Conservation (phyloP, 2,888 invertebrate species). For the Drosophila anceps region DNA sequence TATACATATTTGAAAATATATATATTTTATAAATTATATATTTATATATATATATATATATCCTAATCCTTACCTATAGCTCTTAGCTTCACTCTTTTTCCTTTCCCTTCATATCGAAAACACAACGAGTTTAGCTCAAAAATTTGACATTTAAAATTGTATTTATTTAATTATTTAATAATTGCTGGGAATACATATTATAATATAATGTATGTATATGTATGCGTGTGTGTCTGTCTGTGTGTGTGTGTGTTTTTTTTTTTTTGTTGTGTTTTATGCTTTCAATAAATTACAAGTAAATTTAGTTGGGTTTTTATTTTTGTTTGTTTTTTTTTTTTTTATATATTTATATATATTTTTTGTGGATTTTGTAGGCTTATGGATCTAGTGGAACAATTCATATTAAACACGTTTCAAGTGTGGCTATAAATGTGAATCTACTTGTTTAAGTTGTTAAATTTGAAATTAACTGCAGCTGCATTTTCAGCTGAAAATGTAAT, state of each 20-base stretch:
- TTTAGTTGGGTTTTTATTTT: constrained; percentile 62
- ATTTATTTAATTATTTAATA: constrained; percentile 82
- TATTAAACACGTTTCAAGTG: constrained; percentile 56
- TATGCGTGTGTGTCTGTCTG: constrained; percentile 44
- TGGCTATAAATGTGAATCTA: constrained; percentile 44
- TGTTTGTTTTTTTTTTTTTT: neutral
- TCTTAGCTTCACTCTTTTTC: neutral
- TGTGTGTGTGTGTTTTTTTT: constrained; percentile 42
- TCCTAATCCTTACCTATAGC: too few species aligned
- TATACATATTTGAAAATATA: too few species aligned
- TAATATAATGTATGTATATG: constrained; percentile 53
- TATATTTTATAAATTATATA: neutral
- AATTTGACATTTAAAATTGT: constrained; percentile 82
- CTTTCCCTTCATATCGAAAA: neutral
- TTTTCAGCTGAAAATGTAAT: constrained; percentile 19
- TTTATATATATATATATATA: neutral
- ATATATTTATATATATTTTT: constrained; percentile 30
- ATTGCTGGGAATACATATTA: constrained; percentile 79
- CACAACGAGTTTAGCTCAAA: constrained; percentile 32
- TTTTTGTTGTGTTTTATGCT: constrained; percentile 52
- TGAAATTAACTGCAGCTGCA: constrained; percentile 10
- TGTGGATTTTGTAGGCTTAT: constrained; percentile 55
- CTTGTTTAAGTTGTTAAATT: constrained; percentile 13
- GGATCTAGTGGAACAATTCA: constrained; percentile 76
- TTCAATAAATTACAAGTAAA: constrained; percentile 78